These are phyloP conservation scores for Paradisaea rubra DNA, from an alignment of 2,113 vertebrate species.

Conservation along the genomic window DNA sequence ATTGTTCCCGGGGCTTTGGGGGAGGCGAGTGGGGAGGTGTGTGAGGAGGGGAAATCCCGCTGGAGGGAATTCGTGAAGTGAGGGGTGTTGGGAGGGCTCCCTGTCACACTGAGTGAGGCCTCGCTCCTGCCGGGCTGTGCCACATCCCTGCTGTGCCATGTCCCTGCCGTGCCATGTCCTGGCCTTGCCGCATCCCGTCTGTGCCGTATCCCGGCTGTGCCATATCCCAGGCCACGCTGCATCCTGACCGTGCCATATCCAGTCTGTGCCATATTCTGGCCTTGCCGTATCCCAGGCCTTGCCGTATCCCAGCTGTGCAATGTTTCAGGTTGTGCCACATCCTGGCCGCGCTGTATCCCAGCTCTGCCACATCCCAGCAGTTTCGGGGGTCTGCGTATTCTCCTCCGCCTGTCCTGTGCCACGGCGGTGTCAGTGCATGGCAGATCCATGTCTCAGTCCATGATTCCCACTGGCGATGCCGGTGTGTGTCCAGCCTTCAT, in stretches of 20 bases:
- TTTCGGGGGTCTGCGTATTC: fast-evolving
- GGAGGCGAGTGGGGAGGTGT: not conserved
- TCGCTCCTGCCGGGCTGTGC: not conserved
- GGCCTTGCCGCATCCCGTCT: fast-evolving
- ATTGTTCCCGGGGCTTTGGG: fast-evolving
- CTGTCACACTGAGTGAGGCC: not conserved
- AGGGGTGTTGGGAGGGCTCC: not conserved
- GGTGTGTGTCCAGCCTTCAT: too few relatives aligned
- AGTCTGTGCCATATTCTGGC: fast-evolving
- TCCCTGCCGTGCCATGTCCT: fast-evolving
- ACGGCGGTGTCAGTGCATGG: fast-evolving
- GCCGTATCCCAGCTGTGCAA: not conserved
- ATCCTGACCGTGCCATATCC: fast-evolving
- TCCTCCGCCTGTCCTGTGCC: not conserved
- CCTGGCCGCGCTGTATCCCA: not conserved
- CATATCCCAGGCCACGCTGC: not conserved
- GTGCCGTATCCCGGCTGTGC: not conserved
- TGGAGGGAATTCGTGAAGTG: not conserved
- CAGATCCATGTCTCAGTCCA: fast-evolving
- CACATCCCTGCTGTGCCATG: fast-evolving
- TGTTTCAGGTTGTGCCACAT: not conserved
- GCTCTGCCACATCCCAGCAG: not conserved
- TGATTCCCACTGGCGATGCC: fast-evolving
- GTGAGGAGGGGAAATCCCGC: not conserved
- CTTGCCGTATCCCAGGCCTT: not conserved